Conservation (phyloP, 2,888 invertebrate species). For the Spatulosminthurus flaviceps region DNA sequence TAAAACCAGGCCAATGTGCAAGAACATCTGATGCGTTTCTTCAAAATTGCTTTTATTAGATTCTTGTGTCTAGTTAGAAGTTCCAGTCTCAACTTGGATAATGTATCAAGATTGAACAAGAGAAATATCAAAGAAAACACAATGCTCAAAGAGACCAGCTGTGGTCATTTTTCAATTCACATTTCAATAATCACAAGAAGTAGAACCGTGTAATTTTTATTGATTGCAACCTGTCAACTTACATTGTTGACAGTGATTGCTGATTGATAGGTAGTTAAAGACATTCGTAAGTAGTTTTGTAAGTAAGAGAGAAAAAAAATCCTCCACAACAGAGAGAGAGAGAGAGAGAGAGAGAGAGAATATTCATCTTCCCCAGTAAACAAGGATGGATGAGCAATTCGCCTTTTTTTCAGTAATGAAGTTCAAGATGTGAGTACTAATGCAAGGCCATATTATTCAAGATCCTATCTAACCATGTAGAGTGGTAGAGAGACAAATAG, state of each 20-base stretch:
- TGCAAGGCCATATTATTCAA: constrained; percentile 41
- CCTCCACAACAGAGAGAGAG: too few relatives aligned
- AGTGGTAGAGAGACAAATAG: not conserved
- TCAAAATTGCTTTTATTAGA: too few relatives aligned
- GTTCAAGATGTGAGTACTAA: constrained; percentile 22
- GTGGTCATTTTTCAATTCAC: constrained; percentile 4
- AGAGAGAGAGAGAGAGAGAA: too few relatives aligned
- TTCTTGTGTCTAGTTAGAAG: too few relatives aligned
- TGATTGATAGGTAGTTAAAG: constrained; percentile 22
- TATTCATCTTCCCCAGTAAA: too few relatives aligned
- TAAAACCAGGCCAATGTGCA: too few relatives aligned
- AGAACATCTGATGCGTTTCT: too few relatives aligned
- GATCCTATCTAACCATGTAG: constrained; percentile 29
- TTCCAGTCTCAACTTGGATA: too few relatives aligned
- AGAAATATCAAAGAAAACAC: not conserved
- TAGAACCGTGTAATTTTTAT: constrained; percentile 36
- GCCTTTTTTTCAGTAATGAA: constrained; percentile 22
- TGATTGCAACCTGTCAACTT: constrained; percentile 39
- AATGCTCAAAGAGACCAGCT: not conserved
- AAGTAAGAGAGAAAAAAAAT: not conserved
- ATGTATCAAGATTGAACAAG: too few relatives aligned
- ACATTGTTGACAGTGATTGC: constrained; percentile 29
- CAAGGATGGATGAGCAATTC: not conserved
- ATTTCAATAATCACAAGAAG: constrained; percentile 22
- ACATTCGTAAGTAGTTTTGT: not conserved